These are phyloP conservation scores for Gymnocephalus cernua DNA, from an alignment of 2,113 vertebrate genomes.

Conservation along the genomic window DNA sequence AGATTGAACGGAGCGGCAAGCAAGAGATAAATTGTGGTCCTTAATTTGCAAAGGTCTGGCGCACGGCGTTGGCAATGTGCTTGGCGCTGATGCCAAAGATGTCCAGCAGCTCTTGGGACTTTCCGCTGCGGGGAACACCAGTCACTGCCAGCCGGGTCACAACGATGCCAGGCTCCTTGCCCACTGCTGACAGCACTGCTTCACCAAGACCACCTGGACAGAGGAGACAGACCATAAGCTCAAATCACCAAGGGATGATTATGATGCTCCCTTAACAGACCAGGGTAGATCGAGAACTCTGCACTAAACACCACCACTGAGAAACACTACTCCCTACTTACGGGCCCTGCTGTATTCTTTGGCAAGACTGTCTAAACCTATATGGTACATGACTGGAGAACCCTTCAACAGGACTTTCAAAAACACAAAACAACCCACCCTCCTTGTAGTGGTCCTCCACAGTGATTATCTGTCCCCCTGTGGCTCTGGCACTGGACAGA, in stretches of 20 bases:
- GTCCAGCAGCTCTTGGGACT: conserved; percentile 87
- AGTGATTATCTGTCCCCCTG: conserved; percentile 86
- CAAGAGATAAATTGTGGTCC: not conserved
- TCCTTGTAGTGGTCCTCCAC: conserved; percentile 93
- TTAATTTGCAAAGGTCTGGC: conserved; percentile 83
- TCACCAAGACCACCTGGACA: conserved; percentile 89
- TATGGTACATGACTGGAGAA: not conserved
- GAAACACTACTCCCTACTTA: not conserved
- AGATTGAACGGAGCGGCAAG: not conserved
- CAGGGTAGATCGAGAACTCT: not conserved
- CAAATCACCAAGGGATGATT: not conserved
- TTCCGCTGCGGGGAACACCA: conserved; percentile 86
- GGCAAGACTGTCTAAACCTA: not conserved
- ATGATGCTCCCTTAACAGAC: not conserved
- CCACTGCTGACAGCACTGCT: conserved; percentile 87
- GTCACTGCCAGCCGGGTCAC: conserved; percentile 87
- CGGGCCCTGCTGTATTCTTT: not conserved
- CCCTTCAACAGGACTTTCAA: not conserved
- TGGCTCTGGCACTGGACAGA: conserved; percentile 85
- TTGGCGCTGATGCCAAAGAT: conserved; percentile 88
- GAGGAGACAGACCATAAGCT: not conserved
- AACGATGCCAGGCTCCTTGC: conserved; percentile 83
- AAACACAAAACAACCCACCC: conserved; percentile 74
- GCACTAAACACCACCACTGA: not conserved
- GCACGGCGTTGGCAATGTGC: conserved; percentile 85